Evolutionary conservation across 2,797 vertebrate species (phyloP).

Genomic region (Anguilla obscura): DNA sequence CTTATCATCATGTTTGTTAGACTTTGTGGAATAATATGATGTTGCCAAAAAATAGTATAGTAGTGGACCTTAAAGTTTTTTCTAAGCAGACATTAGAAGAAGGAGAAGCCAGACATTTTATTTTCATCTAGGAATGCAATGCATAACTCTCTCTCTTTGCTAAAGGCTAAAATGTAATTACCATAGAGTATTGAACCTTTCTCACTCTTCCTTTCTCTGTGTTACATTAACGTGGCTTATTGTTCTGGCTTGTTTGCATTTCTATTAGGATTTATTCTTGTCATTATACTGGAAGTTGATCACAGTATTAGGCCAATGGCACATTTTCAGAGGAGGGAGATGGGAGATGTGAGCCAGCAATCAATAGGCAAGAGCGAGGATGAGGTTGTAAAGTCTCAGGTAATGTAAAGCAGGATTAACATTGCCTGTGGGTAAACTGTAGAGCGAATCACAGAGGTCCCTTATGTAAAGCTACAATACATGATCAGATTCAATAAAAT

Average conservation of each 20-base stretch:
- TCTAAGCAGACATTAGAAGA: background rate
- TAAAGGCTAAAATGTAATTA: slow-evolving; percentile 1
- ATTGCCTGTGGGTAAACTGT: background rate
- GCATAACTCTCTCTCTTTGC: background rate
- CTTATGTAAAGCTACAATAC: background rate
- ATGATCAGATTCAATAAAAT: background rate
- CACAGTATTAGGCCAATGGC: background rate
- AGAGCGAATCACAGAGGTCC: background rate
- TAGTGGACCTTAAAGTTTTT: background rate
- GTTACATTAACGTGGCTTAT: background rate
- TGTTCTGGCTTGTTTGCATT: background rate
- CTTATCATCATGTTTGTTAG: no score
- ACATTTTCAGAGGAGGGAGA: background rate
- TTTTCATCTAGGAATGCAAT: background rate
- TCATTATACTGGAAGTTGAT: slow-evolving; percentile 6
- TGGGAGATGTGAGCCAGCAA: background rate
- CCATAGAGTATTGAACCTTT: background rate
- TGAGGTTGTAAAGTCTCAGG: background rate
- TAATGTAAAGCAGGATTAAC: background rate
- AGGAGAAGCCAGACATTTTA: background rate
- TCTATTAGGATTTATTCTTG: slow-evolving; percentile 17
- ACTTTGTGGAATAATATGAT: no score
- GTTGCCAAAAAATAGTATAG: no score
- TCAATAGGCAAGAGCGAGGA: background rate
- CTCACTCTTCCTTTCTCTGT: background rate